Base-by-base conservation (phyloP, 2,888 invertebrate species). In the Protonemura montana region DNA sequence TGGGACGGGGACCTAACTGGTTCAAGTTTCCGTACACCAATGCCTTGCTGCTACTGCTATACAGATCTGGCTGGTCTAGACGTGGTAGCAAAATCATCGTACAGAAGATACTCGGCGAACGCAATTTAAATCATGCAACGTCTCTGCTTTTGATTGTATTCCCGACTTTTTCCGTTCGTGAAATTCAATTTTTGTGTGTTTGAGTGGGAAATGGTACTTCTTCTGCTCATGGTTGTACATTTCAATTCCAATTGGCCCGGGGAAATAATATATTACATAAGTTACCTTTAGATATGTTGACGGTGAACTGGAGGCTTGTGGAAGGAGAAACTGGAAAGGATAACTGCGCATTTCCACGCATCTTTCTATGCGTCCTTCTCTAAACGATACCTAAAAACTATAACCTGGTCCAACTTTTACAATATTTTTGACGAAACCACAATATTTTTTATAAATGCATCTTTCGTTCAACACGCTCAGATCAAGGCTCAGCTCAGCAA, bases 111-210 rank as follows among this genome's bases (percentile, higher is more conserved):
- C n/a, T n/a, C n/a, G 41, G 59, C 13, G 59, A 13, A 59, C 21
- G 59, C 21, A 59, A 59, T 59, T 59, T 59, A 59, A 59, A 59
- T 59, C 59, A 59, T 59, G 59, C 59, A 59, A 16, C 59, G 59
- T 59, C 21, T 59, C 59, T 59, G 13, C 59, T 59, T 59, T 59
- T 59, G 59, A 59, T 59, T 59, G 59, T 59, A 21, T 59, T 35
- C 59, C 59, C 3, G 59, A 59, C 59, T 59, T 59, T 59, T 59
- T 59, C 21, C 59, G 21, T 59, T 59, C 59, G 59, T 59, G 59
- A 59, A 59, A 59, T 59, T 59, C 59, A 59, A 59, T 59, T 59
- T 59, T 59, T 59, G 59, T 59, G 21, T 59, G n/a, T 59, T 59
- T 59, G 59, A 59, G 59, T 59, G 6, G 59, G 21, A 59, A 21